phyloP scores from a whole-genome alignment of 2,888 invertebrate genomes.

The Acanthosepion pharaonis region DNA sequence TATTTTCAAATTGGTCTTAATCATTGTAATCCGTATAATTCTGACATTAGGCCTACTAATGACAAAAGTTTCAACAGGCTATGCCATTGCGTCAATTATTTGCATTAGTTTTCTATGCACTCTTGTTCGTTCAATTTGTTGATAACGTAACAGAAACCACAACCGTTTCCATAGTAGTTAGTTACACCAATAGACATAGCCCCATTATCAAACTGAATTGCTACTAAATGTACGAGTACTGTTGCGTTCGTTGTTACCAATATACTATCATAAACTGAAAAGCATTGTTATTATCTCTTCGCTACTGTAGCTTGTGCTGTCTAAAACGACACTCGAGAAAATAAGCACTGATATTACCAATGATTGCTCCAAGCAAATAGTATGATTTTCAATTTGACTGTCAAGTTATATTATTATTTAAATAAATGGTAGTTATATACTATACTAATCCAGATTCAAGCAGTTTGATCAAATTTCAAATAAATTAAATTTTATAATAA shows the following conservation, averaged over 20 bases:
- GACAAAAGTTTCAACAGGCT: background rate
- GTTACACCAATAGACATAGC: background rate
- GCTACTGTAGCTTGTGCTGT: background rate
- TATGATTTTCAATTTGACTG: background rate
- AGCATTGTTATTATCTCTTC: background rate
- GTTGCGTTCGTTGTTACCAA: background rate
- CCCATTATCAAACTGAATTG: background rate
- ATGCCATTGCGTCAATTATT: background rate
- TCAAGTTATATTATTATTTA: background rate
- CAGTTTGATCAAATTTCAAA: background rate
- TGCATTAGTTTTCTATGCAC: background rate
- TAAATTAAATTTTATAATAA: background rate
- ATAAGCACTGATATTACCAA: conserved; percentile 17
- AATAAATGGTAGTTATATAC: background rate
- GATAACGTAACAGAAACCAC: background rate
- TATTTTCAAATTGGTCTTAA: too few species aligned
- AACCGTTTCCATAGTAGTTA: background rate
- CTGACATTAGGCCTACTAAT: background rate
- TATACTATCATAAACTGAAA: background rate
- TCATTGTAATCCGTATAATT: too few species aligned
- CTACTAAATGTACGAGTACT: background rate
- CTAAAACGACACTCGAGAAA: background rate
- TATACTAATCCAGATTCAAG: background rate
- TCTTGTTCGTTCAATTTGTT: background rate
- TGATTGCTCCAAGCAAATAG: background rate